Evolutionary conservation across 2,888 invertebrate species (phyloP), one percentile per base, ranked within the genome.

Genomic region (Tiphia femorata): DNA sequence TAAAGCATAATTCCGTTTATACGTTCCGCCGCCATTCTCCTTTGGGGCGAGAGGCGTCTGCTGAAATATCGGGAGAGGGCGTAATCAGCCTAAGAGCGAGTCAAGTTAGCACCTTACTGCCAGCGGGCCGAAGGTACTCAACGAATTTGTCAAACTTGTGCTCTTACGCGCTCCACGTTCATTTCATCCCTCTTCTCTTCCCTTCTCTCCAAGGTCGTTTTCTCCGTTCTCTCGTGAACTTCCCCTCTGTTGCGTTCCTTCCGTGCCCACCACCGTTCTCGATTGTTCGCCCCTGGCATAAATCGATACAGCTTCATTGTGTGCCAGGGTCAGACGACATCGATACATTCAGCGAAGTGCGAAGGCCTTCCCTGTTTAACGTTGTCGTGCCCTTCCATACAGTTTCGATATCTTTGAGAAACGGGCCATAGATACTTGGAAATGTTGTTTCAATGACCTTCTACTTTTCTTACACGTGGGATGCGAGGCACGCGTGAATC

Each of bases 91-190:
- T 47, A 23, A 27, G 29, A 29, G 33, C 35, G n/a, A n/a, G 33
- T 49, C 50, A 16, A 49, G 29, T 37, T 30, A 12, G 23, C n/a
- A 25, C 5, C 35, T 16, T 37, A 4, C n/a, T 41, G 44, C 20
- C 41, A 27, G n/a, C 12, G 17, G 20, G 1, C 38, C 10, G 7
- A 10, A 49, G 46, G 49, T 33, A 21, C 19, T 37, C 42, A 25
- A 29, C 50, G 50, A 47, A 49, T 62, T 62, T 53, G 41, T 50
- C 38, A 47, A 57, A 56, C 52, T 57, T 59, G 38, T 50, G n/a
- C 37, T 16, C 19, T 47, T 12, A 35, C 17, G 30, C 17, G 25
- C 30, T n/a, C n/a, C n/a, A 30, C 19, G 27, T 25, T 30, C 41
- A 27, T 8, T 27, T 25, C 25, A 25, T 27, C 19, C 37, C 3